Percentiles rank a stretch among this genome's conserved stretches.
Conservation (phyloP, 2,113 vertebrate genomes). For the Uria lomvia region DNA sequence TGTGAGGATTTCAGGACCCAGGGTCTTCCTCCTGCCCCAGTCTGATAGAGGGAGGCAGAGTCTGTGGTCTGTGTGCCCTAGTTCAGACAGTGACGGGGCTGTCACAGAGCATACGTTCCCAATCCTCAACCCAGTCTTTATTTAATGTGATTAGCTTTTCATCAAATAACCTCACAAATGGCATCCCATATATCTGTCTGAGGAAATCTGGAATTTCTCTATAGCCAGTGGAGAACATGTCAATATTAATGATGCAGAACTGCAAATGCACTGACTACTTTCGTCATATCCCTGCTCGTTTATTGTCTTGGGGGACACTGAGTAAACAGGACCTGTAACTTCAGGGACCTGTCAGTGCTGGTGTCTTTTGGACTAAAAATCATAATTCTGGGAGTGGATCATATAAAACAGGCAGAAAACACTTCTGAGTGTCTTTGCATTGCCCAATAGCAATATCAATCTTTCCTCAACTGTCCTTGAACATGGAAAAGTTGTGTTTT, state of each 20-base stretch:
- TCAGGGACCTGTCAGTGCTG: background rate
- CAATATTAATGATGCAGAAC: background rate
- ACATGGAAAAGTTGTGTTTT: conserved; percentile 40
- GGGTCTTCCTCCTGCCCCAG: background rate
- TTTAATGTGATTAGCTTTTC: background rate
- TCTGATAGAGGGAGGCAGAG: background rate
- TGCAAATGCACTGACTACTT: background rate
- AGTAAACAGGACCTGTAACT: background rate
- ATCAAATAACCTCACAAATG: background rate
- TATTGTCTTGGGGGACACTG: background rate
- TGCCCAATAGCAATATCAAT: background rate
- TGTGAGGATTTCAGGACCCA: background rate
- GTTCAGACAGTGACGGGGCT: background rate
- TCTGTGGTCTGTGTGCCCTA: fast-evolving
- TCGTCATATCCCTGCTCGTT: background rate
- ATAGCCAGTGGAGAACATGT: fast-evolving
- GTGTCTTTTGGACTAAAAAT: background rate
- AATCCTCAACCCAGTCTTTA: background rate
- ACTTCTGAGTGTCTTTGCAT: background rate
- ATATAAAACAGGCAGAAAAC: background rate
- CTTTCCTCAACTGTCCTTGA: background rate
- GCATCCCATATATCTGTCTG: fast-evolving
- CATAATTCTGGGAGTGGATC: background rate
- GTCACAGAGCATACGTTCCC: background rate
- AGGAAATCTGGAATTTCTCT: background rate